phyloP scores from a whole-genome alignment of 2,797 vertebrate genomes.

The Scyliorhinus canicula region DNA sequence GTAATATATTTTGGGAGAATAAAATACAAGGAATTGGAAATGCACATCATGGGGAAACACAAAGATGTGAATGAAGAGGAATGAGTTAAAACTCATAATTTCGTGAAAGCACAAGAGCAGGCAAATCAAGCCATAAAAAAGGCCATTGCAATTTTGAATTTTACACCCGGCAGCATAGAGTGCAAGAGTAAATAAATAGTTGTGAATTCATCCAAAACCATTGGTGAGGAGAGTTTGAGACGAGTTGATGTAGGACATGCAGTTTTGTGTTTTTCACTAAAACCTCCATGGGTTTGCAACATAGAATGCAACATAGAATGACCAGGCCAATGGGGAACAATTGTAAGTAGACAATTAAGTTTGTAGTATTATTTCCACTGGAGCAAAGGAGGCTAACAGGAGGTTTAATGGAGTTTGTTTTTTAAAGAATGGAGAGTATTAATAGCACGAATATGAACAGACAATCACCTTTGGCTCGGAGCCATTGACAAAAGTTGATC shows the following conservation, averaged over 20 bases:
- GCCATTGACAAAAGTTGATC: background rate
- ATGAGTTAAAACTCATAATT: background rate
- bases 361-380: no score
- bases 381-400: no score
- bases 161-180: no score
- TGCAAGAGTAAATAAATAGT: no score
- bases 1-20: background rate
- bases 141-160: background rate
- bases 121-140: background rate
- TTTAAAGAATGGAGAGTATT: background rate
- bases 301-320: background rate
- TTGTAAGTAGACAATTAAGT: background rate
- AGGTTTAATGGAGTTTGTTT: no score
- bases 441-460: background rate
- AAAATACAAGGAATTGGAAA: background rate
- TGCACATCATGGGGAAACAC: background rate
- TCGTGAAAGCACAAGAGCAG: background rate
- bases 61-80: background rate
- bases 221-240: no score
- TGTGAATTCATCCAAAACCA: background rate
- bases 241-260: background rate
- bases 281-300: background rate
- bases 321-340: background rate
- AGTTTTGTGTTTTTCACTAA: background rate
- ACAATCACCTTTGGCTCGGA: background rate